Conservation (phyloP, 2,888 invertebrate genomes). For the Fragum fragum region DNA sequence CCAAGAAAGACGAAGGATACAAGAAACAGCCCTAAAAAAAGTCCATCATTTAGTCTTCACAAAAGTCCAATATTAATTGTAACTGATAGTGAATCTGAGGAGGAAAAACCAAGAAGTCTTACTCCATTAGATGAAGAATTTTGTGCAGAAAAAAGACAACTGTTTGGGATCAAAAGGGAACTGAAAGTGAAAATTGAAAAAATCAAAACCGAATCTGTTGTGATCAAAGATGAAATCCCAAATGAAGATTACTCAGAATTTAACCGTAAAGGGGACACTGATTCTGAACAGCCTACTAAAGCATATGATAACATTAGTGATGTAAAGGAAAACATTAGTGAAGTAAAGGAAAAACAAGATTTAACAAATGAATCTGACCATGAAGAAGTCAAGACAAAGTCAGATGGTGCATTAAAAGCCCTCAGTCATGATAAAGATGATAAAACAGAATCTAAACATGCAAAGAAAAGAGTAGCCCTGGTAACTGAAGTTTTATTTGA, state of each 20-base stretch:
- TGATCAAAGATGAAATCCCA: not conserved
- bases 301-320: not conserved
- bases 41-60: slow-evolving; percentile 27
- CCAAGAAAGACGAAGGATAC: not conserved
- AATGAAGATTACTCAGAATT: not conserved
- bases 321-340: not conserved
- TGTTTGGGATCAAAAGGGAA: not conserved
- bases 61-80: slow-evolving; percentile 51
- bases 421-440: not conserved
- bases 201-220: not conserved
- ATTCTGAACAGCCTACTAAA: not conserved
- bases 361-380: not conserved
- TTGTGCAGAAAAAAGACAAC: not conserved
- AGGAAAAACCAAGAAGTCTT: not conserved
- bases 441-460: not conserved
- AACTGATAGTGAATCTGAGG: slow-evolving; percentile 58
- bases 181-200: not conserved
- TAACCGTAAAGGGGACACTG: not conserved
- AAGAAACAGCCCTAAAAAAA: slow-evolving; percentile 37
- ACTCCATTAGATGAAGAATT: not conserved
- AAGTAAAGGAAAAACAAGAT: slow-evolving; percentile 1
- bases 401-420: not conserved
- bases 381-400: slow-evolving; percentile 12
- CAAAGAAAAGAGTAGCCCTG: slow-evolving; percentile 20
- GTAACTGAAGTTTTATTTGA: slow-evolving; percentile 31